Evolutionary conservation across 2,113 vertebrate genomes (phyloP).

Genomic region (Vulpes vulpes): DNA sequence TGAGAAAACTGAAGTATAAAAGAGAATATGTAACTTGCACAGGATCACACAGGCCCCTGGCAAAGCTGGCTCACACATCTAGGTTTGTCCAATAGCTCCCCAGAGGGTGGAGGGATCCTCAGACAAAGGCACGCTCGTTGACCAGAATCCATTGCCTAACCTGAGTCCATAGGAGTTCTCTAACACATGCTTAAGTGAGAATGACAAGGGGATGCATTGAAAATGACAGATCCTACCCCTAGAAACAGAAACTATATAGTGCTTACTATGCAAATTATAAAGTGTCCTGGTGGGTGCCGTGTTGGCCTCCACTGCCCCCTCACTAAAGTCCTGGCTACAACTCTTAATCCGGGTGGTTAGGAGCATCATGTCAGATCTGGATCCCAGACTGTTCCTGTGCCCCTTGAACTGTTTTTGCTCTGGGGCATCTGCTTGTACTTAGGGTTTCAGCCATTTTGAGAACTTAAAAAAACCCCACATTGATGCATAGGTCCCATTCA

Average conservation of each 20-base stretch:
- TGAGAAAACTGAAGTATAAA: not conserved
- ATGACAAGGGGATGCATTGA: not conserved
- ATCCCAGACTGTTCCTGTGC: not conserved
- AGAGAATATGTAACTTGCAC: not conserved
- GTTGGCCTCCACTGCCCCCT: not conserved
- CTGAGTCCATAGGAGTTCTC: not conserved
- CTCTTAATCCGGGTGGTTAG: not conserved
- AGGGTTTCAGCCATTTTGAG: not conserved
- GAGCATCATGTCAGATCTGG: not conserved
- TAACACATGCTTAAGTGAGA: not conserved
- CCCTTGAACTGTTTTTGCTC: not conserved
- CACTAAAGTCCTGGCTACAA: not conserved
- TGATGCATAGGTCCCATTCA: not conserved
- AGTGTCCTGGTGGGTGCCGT: no score
- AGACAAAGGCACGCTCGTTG: not conserved
- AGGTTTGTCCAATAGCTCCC: not conserved
- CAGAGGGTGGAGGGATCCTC: not conserved
- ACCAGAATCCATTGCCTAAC: not conserved
- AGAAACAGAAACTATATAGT: not conserved
- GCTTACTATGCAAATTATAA: not conserved
- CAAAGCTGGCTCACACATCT: not conserved
- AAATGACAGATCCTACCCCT: not conserved
- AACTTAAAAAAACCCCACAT: not conserved
- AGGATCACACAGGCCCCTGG: not conserved
- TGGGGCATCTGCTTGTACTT: not conserved